These are phyloP conservation scores for Phytoseiulus persimilis DNA, from an alignment of 2,888 invertebrate species.

Conservation along the genomic window DNA sequence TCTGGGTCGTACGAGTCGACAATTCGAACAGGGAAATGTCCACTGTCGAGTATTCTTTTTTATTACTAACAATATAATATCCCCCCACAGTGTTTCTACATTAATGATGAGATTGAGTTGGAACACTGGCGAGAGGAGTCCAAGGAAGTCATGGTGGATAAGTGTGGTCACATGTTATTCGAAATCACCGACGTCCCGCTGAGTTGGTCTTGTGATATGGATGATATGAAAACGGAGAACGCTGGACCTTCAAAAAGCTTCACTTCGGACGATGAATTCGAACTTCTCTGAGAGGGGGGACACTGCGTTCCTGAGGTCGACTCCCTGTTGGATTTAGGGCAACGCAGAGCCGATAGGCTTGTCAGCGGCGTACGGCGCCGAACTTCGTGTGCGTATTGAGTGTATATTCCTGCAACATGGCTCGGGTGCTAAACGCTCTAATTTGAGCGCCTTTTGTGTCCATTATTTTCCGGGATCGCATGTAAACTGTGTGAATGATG, in stretches of 20 bases:
- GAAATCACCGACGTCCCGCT: not conserved
- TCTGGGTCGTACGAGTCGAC: too few relatives aligned
- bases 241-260: constrained; percentile 55
- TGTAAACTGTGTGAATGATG: not conserved
- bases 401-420: too few relatives aligned
- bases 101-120: constrained; percentile 72
- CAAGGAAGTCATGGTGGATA: constrained; percentile 43
- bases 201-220: not conserved
- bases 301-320: not conserved
- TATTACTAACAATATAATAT: constrained; percentile 40
- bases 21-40: too few relatives aligned
- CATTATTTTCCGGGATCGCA: not conserved
- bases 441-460: not conserved
- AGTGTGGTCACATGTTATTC: constrained; percentile 37
- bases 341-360: not conserved
- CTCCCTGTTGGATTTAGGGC: not conserved
- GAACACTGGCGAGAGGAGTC: constrained; percentile 59
- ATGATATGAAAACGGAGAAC: constrained; percentile 48
- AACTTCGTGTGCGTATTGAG: too few relatives aligned
- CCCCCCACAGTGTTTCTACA: constrained; percentile 72
- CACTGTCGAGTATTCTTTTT: too few relatives aligned
- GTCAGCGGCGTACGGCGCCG: not conserved
- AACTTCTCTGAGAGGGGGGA: constrained; percentile 56
- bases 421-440: not conserved
- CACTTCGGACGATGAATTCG: constrained; percentile 74